These are phyloP conservation scores for Hyles euphorbiae DNA, from an alignment of 1,140 invertebrate genomes.

Conservation along the genomic window DNA sequence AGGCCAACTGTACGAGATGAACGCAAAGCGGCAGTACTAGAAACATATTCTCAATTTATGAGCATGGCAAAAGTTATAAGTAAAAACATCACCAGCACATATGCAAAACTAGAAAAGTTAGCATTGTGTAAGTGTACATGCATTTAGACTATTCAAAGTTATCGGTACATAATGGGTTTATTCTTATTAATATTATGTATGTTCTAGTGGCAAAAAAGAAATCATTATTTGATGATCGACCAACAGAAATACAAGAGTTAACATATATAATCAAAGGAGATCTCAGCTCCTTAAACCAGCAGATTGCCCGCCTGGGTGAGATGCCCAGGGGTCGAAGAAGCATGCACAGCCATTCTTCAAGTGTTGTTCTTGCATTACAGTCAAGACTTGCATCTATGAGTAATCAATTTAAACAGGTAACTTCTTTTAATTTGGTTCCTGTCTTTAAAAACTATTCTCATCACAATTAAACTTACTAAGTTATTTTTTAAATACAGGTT, in stretches of 20 bases:
- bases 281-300: constrained; percentile 94
- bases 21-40: constrained; percentile 83
- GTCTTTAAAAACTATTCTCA: not conserved
- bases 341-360: constrained; percentile 95
- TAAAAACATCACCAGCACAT: constrained; percentile 96
- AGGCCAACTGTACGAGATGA: constrained; percentile 82
- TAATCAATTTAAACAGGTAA: constrained; percentile 93
- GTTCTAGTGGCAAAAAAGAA: constrained; percentile 96
- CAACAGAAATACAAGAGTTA: constrained; percentile 97
- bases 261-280: constrained; percentile 99
- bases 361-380: constrained; percentile 95
- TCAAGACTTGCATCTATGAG: constrained; percentile 98
- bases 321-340: constrained; percentile 86
- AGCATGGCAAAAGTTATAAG: constrained; percentile 95
- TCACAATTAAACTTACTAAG: not conserved
- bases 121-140: constrained; percentile 86
- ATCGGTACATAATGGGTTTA: not conserved
- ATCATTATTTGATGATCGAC: constrained; percentile 97
- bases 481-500: constrained; percentile 67
- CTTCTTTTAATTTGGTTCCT: not conserved
- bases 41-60: constrained; percentile 96
- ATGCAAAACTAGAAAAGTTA: constrained; percentile 97
- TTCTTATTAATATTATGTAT: constrained; percentile 20
- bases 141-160: too few species aligned
- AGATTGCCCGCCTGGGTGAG: constrained; percentile 93